phyloP scores from a whole-genome alignment of 2,888 invertebrate species.

The Malacosoma neustria region DNA sequence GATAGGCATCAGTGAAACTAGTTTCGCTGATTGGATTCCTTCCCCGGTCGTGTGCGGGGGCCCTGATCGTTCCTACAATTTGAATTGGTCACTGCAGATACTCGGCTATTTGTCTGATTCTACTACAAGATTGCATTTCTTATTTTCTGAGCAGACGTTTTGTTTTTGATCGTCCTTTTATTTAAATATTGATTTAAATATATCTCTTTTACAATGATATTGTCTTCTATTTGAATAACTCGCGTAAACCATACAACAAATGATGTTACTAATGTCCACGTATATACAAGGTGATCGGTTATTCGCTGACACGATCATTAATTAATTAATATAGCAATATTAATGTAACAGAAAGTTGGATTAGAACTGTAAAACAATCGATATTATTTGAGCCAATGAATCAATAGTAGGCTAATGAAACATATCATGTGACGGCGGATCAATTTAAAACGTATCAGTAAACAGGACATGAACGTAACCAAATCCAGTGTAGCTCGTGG shows the following conservation, averaged over 20 bases:
- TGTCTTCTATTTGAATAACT: not conserved
- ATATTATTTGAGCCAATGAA: not conserved
- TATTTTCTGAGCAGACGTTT: constrained; percentile 48
- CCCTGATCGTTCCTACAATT: constrained; percentile 50
- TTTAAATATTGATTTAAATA: constrained; percentile 10
- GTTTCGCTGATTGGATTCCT: constrained; percentile 70
- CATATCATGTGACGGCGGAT: constrained; percentile 38
- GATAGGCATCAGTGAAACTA: constrained; percentile 71
- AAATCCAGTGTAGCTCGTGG: constrained; percentile 34
- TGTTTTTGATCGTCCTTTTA: constrained; percentile 20
- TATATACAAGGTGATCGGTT: not conserved
- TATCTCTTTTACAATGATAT: constrained; percentile 4
- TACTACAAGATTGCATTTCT: constrained; percentile 62
- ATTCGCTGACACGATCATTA: not conserved
- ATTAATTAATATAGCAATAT: not conserved
- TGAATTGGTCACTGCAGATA: constrained; percentile 60
- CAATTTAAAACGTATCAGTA: constrained; percentile 51
- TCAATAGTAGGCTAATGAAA: constrained; percentile 3
- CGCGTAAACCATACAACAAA: not conserved
- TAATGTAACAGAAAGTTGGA: not conserved
- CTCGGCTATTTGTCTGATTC: constrained; percentile 62
- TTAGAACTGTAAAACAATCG: not conserved
- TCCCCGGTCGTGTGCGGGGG: constrained; percentile 38
- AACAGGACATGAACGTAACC: constrained; percentile 39
- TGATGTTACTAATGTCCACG: not conserved